Base-by-base conservation (phyloP, 37 sponge, comb jelly and placozoan genomes). In the Beroe ovata region DNA sequence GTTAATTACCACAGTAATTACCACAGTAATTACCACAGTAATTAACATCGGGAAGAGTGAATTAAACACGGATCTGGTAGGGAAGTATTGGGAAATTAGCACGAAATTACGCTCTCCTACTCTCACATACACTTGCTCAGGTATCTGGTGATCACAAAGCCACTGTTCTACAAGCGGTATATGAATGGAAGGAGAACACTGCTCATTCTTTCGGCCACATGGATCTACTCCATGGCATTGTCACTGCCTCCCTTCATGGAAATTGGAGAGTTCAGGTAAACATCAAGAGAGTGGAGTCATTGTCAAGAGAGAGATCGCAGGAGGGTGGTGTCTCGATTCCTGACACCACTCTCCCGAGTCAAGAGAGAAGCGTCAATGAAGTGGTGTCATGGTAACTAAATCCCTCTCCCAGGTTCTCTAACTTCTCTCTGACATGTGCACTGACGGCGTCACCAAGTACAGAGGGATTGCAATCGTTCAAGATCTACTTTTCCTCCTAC, bases 401-500 rank as follows among this genome's bases (percentile, higher is more conserved):
- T 18, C 69, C 69, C 69, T 8, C 69, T 32, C 38, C 32, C 63
- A 77, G 84, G 26, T 36, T 42, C 22, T 77, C 84, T 6, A 40
- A 39, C 26, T 77, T 42, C 54, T 77, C 84, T 25, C 41, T 30
- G 38, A 77, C 84, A 1, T 77, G 84, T 36, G 84, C 84, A 6
- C 84, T 77, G 47, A 69, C 71, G 11, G 36, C 25, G 6, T 11
- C 42, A 8, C 22, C 35, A 20, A 11, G 54, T 16, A 77, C 54
- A 11, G 84, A 77, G 21, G 36, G 11, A 40, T 4, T 77, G 28
- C 42, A 39, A 40, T 21, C 19, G 1, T 77, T 77, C 54, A 77
- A 77, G 54, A 42, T 77, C 84, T 77, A 77, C 84, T 77, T 77
- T 29, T 39, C 54, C 1, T 42, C 54, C 84, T 77, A 77, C 84